Evolutionary conservation across 2,113 vertebrate species (phyloP).

Genomic region (Collichthys lucidus): DNA sequence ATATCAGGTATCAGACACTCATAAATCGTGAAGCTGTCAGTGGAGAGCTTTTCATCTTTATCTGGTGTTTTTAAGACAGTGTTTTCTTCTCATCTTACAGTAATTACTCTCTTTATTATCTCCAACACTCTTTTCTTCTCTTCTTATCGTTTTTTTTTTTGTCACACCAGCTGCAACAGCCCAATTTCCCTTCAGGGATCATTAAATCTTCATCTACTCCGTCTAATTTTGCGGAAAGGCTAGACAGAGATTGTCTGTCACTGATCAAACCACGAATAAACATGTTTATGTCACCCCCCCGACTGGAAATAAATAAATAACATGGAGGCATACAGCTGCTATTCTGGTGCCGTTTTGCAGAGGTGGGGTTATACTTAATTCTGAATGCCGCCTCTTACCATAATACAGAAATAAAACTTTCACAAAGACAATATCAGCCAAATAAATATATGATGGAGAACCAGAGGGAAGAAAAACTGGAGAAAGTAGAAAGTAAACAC

Average conservation of each 20-base stretch:
- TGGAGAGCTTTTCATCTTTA: background rate
- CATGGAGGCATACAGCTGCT: background rate
- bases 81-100: constrained; percentile 5
- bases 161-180: constrained; percentile 24
- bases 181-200: constrained; percentile 43
- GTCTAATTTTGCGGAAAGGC: constrained; percentile 13
- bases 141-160: constrained; percentile 9
- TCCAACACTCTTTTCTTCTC: constrained; percentile 1
- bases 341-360: background rate
- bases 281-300: constrained; percentile 5
- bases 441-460: constrained; percentile 7
- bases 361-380: background rate
- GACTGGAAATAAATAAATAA: background rate
- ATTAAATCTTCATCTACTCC: constrained; percentile 52
- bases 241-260: background rate
- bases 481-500: background rate
- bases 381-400: background rate
- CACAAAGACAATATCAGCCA: background rate
- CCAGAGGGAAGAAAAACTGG: background rate
- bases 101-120: constrained; percentile 35
- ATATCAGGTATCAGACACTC: background rate
- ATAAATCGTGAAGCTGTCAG: background rate
- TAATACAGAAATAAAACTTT: background rate
- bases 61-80: background rate
- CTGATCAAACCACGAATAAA: constrained; percentile 14